phyloP scores from a whole-genome alignment of 2,113 vertebrate genomes.

The Lycaon pictus region DNA sequence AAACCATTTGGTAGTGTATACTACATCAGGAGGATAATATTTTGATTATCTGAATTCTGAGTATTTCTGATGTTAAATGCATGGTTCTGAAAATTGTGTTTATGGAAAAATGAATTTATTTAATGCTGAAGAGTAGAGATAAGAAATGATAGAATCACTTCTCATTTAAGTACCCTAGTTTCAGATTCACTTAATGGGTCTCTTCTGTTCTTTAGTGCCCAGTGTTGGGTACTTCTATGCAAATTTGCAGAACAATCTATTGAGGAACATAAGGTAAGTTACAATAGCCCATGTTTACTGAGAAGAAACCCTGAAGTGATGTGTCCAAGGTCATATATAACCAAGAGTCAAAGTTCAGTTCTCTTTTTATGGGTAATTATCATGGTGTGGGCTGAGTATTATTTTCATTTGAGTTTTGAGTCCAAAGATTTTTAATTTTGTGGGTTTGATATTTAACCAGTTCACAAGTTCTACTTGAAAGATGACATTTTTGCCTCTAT shows the following conservation, averaged over 20 bases:
- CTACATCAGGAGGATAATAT: background rate
- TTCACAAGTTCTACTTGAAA: constrained; percentile 16
- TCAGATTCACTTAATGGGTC: background rate
- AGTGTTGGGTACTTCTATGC: background rate
- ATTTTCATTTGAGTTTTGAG: background rate
- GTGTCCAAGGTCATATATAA: background rate
- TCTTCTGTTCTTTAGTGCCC: background rate
- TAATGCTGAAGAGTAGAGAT: background rate
- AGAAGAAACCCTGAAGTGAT: background rate
- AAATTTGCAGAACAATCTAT: background rate
- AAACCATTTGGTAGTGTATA: background rate
- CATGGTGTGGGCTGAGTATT: background rate
- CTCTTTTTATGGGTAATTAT: background rate
- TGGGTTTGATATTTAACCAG: constrained; percentile 28
- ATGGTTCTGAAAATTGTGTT: background rate
- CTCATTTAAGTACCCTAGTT: background rate
- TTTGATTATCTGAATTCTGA: constrained; percentile 35
- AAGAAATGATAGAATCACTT: background rate
- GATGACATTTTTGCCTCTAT: background rate
- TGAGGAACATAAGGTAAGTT: background rate
- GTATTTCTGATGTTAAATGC: background rate
- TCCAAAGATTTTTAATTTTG: constrained; percentile 18
- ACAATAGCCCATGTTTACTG: background rate
- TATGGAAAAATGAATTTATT: background rate
- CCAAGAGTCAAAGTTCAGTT: background rate